phyloP scores from a whole-genome alignment of 2,113 vertebrate species.

The Ciconia maguari region DNA sequence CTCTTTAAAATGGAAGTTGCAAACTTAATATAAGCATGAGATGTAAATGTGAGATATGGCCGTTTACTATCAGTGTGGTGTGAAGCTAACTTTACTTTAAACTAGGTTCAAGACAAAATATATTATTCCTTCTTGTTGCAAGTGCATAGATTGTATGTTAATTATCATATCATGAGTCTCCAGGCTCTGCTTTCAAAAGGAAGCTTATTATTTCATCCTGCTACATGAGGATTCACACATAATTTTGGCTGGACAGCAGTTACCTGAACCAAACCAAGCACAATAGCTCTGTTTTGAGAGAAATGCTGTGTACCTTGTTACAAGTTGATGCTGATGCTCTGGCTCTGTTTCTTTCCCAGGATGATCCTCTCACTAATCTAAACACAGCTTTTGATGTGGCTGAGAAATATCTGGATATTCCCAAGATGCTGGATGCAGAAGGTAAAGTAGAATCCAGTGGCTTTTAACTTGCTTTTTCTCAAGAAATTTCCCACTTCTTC shows the following conservation, averaged over 20 bases:
- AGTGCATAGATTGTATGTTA: background rate
- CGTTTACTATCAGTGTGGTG: background rate
- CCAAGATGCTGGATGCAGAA: constrained; percentile 95
- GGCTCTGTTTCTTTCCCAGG: constrained; percentile 68
- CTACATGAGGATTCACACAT: background rate
- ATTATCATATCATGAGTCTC: background rate
- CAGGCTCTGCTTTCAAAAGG: background rate
- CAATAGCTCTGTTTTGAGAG: background rate
- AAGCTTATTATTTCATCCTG: background rate
- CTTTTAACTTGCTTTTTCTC: background rate
- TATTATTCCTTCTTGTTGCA: background rate
- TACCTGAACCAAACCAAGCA: background rate
- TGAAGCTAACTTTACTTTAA: background rate
- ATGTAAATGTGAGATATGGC: background rate
- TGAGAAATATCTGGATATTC: constrained; percentile 93
- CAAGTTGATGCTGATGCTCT: background rate
- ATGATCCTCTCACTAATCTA: constrained; percentile 91
- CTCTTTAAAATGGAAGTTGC: constrained; percentile 6
- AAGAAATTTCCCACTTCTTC: constrained; percentile 29
- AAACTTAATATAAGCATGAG: background rate
- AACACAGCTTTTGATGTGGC: constrained; percentile 95
- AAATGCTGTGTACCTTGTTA: background rate
- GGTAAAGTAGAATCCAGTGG: constrained; percentile 74
- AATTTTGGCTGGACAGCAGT: background rate
- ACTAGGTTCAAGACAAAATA: background rate